Base-by-base conservation (phyloP, 1,140 invertebrate genomes). In the Schlechtendalia chinensis region DNA sequence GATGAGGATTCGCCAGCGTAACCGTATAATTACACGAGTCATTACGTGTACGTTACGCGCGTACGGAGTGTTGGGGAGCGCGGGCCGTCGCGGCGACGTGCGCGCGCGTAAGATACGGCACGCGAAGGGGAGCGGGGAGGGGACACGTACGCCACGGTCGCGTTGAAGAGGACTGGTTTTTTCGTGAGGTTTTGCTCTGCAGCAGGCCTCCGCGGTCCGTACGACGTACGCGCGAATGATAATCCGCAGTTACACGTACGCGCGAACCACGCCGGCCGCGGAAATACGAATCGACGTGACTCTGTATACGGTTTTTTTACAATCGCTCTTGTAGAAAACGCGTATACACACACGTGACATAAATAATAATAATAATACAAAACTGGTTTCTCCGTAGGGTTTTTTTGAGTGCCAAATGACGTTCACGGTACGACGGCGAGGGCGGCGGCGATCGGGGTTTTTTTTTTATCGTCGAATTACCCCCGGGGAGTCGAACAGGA, bases 21-120 rank as follows among this genome's bases (percentile, higher is more conserved):
- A 75, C 5, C n/a, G n/a, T 79, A 61, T 79, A 79, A 79, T 79
- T 79, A 79, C 56, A 50, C 61, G 75, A 79, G 75, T 79, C 75
- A 77, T 77, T 77, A 77, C 58, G 39, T 61, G 32, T 39, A 39
- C 32, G 32, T 39, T 39, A 8, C n/a, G n/a, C n/a, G n/a, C n/a
- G n/a, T n/a, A n/a, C n/a, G n/a, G n/a, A n/a, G n/a, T n/a, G n/a
- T n/a, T n/a, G n/a, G n/a, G 5, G 39, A 45, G 39, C 10, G 10
- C 10, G 10, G 5, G 10, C 39, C 39, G 39, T 5, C 54, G 22
- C 45, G n/a, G 22, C 67, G 19, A 71, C 45, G 5, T 47, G 24
- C 39, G 19, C 32, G 19, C 29, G 11, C 63, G 0, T 29, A 39
- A 45, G 39, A 45, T 45, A 45, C 39, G 4, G 39, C n/a, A n/a